Evolutionary conservation across 2,113 vertebrate genomes (phyloP), one percentile per base, ranked within the genome.

Genomic region (Sakesphorus luctuosus): DNA sequence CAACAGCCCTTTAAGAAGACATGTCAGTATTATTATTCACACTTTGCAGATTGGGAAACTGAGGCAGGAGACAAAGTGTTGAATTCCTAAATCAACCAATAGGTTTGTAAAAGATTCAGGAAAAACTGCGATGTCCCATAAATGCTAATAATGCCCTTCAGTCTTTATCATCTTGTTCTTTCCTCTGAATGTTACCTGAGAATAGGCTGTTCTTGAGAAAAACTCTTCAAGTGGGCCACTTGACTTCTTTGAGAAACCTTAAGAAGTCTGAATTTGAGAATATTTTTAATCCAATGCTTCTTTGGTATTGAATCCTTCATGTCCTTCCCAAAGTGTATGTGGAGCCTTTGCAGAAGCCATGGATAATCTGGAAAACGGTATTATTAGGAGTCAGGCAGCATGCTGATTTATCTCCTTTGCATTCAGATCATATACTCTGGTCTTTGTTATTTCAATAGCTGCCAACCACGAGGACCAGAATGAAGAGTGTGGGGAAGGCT

Each of bases 391-490:
- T 9, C 52, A 90, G 18, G 47, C 85, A 88, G 46, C 23, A 20
- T 53, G 28, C 55, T 83, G 78, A 76, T 90, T 92, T 86, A 62
- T 55, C 62, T 92, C 38, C n/a, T 92, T 97, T 93, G 35, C 63
- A 90, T 93, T 93, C 82, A 71, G 71, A 23, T 87, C 56, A 78
- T 89, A 93, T 62, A 67, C 38, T 78, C 36, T 86, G 75, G 50
- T 92, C 85, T 90, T 91, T 80, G 67, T 73, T 90, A 69, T 81
- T 86, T 93, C 76, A 74, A 26, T 80, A 94, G 75, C 79, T 93
- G 86, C 86, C 86, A 88, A 59, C 72, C 59, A 74, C 63, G 84
- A 93, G 86, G 61, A 92, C 56, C 80, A 85, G 88, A 94, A 83
- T 80, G 88, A 90, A 86, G 82, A 80, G 85, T 4, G 1, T 55